Base-by-base conservation (phyloP, 2,888 invertebrate genomes). In the Sceliomorpha sp. region DNA sequence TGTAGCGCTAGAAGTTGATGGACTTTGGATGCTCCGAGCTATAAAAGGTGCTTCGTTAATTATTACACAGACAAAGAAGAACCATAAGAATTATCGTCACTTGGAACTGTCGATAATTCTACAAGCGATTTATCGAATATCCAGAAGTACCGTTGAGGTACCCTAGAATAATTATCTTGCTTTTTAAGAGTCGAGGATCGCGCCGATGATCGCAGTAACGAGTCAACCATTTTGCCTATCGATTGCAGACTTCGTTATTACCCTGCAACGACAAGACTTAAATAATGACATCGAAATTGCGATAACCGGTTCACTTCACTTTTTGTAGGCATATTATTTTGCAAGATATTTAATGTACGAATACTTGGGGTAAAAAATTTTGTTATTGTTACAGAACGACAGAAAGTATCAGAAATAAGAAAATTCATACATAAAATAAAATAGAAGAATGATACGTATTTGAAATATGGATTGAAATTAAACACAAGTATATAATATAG, bases 221-320 rank as follows among this genome's bases (percentile, higher is more conserved):
- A 50, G 47, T 42, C 27, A 29, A 59, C 59, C 42, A 50, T 42
- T 50, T 36, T 34, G 17, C 34, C 42, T 50, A 50, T 59, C 40
- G 50, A 59, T 44, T 10, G 34, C 27, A 36, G 42, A 59, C 50
- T 59, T 50, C 40, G 32, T 47, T 58, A 58, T 48, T 31, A 58
- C 24, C 39, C 24, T 14, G 13, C 26, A 4, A 12, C 24, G 37
- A 36, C 47, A 17, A 37, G 45, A 34, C 56, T 37, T 24, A 45
- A 47, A 47, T 58, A 58, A 58, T 58, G 47, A 58, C 37, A 56
- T 45, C 37, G 20, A 56, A 56, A 34, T 44, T 55, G 32, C 13
- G 12, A 42, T 15, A 44, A 44, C 55, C 44, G 27, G 44, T 53
- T n/a, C n/a, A n/a, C n/a, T n/a, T n/a, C n/a, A n/a, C n/a, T n/a